Evolutionary conservation across 2,113 vertebrate genomes (phyloP).

Genomic region (Rissa tridactyla): DNA sequence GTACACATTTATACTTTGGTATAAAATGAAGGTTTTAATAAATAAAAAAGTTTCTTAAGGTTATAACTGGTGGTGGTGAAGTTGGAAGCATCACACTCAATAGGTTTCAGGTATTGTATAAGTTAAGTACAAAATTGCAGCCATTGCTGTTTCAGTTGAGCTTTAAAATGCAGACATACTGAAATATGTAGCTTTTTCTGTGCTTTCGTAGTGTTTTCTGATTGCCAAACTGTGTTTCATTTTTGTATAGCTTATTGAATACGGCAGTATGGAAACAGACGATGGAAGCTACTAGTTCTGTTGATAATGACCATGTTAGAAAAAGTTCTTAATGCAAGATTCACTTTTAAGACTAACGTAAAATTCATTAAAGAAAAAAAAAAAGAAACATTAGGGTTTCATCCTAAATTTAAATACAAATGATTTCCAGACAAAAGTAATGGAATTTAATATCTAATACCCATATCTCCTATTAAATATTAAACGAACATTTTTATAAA

Average conservation of each 20-base stretch:
- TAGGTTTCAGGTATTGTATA: not conserved
- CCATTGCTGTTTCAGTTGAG: not conserved
- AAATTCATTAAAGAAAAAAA: not conserved
- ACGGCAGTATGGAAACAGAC: not conserved
- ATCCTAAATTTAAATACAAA: slow-evolving; percentile 38
- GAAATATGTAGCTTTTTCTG: not conserved
- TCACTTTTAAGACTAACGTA: not conserved
- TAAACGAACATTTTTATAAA: slow-evolving; percentile 18
- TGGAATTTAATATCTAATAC: slow-evolving; percentile 23
- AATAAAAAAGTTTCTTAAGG: not conserved
- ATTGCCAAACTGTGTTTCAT: not conserved
- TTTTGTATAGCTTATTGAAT: not conserved
- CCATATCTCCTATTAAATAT: slow-evolving; percentile 25
- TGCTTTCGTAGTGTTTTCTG: not conserved
- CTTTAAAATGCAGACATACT: not conserved
- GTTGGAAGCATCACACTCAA: not conserved
- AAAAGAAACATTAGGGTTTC: not conserved
- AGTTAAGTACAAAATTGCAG: not conserved
- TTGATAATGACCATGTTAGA: not conserved
- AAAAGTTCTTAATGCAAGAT: not conserved
- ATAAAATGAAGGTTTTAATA: not conserved
- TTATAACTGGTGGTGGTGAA: not conserved
- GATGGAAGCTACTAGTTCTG: not conserved
- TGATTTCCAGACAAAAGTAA: slow-evolving; percentile 6
- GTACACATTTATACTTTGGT: not conserved